Percentiles rank a stretch among this genome's conserved stretches.
These are phyloP conservation scores for Thunnus thynnus DNA, from an alignment of 2,113 vertebrate genomes.

Conservation along the genomic window DNA sequence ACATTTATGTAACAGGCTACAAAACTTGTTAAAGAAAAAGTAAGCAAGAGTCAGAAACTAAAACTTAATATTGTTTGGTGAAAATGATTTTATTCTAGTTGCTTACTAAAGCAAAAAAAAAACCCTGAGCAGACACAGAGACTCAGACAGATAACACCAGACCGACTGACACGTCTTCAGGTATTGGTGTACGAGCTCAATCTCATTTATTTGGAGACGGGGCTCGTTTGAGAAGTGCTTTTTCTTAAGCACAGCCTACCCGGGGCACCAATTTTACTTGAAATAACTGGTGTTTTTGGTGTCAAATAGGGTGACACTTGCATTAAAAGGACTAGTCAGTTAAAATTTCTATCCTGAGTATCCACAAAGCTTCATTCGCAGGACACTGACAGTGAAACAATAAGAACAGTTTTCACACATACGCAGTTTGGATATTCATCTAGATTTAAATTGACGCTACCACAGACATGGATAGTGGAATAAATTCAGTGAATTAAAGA, in stretches of 20 bases:
- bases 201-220: constrained; percentile 32
- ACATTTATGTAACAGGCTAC: constrained; percentile 14
- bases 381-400: neutral
- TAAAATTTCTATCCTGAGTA: neutral
- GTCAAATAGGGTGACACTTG: constrained; percentile 22
- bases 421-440: neutral
- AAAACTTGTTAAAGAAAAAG: neutral
- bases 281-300: constrained; percentile 29
- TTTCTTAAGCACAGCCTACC: constrained; percentile 9
- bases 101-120: neutral
- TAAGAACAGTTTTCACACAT: neutral
- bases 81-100: constrained; percentile 1
- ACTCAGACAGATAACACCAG: neutral
- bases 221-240: constrained; percentile 2
- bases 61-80: neutral
- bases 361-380: neutral
- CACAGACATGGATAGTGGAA: neutral
- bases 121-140: neutral
- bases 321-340: constrained; percentile 10
- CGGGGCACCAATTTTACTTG: neutral
- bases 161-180: neutral
- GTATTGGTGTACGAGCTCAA: neutral
- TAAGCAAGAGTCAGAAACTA: neutral
- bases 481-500: neutral
- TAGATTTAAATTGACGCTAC: neutral